A percentile compares a stretch with the other conserved stretches of the same genome.
These are phyloP conservation scores for Drosophila mettleri DNA, from an alignment of 2,888 invertebrate genomes.

Conservation along the genomic window DNA sequence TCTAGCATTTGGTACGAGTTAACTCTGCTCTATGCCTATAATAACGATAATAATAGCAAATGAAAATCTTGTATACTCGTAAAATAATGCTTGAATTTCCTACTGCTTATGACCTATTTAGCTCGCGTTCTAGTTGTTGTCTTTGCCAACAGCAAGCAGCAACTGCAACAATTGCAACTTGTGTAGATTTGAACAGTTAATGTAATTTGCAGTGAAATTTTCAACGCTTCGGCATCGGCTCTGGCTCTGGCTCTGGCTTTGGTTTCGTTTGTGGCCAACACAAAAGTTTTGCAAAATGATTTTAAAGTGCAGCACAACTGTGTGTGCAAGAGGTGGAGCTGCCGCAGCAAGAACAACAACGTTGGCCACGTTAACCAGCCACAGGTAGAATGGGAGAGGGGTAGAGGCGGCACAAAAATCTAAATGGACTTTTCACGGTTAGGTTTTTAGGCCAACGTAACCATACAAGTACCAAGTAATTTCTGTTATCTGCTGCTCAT, in stretches of 20 bases:
- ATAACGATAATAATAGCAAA: constrained; percentile 4
- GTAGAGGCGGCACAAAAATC: constrained; percentile 49
- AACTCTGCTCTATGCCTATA: background rate
- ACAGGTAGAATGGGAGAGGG: constrained; percentile 33
- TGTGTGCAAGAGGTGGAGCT: constrained; percentile 64
- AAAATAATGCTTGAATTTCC: constrained; percentile 1
- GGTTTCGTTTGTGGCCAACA: constrained; percentile 49
- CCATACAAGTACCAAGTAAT: constrained; percentile 67
- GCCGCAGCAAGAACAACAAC: constrained; percentile 43
- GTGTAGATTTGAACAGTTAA: constrained; percentile 49
- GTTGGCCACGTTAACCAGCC: constrained; percentile 34
- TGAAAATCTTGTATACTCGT: no score
- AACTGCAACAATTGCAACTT: constrained; percentile 18
- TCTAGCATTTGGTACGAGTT: no score
- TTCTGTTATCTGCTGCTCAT: constrained; percentile 75
- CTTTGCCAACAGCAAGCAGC: constrained; percentile 29
- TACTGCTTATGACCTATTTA: constrained; percentile 8
- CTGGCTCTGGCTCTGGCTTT: constrained; percentile 54
- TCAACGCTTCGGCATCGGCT: constrained; percentile 66
- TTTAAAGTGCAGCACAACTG: constrained; percentile 69
- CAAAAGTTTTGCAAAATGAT: constrained; percentile 65
- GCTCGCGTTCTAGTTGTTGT: constrained; percentile 25
- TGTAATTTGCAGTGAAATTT: constrained; percentile 74
- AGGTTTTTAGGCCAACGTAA: constrained; percentile 71
- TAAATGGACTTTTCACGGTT: constrained; percentile 75